Evolutionary conservation across 2,113 vertebrate species (phyloP).

Genomic region (Typhlomys cinereus): DNA sequence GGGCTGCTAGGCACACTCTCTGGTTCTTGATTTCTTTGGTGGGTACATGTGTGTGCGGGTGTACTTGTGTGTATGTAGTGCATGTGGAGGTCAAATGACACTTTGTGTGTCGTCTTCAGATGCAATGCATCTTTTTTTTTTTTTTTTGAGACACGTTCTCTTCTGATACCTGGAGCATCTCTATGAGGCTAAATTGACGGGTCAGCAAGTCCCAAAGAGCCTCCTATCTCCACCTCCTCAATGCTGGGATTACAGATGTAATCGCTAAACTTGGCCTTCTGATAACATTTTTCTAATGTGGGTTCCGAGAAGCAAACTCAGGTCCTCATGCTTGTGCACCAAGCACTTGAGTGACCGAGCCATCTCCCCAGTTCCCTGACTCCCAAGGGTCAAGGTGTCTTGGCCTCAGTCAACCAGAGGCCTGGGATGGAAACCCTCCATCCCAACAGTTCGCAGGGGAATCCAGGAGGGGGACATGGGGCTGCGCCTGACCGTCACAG

Average conservation of each 20-base stretch:
- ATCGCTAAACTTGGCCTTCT: not conserved
- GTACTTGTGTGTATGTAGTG: too few relatives aligned
- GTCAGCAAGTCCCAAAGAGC: not conserved
- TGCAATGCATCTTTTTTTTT: not conserved
- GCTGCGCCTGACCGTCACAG: not conserved
- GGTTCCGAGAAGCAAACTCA: not conserved
- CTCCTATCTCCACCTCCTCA: not conserved
- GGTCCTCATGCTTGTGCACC: not conserved
- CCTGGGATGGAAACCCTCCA: not conserved
- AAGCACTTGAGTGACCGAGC: not conserved
- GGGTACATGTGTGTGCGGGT: too few relatives aligned
- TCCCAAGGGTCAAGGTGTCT: conserved; percentile 84
- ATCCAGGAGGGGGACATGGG: too few relatives aligned
- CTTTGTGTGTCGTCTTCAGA: not conserved
- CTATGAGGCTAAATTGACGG: not conserved
- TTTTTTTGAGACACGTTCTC: not conserved
- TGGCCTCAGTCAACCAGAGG: not conserved
- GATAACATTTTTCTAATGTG: too few relatives aligned
- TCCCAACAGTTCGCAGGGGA: not conserved
- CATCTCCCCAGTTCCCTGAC: accelerated
- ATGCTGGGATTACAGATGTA: not conserved
- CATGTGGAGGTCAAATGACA: too few relatives aligned
- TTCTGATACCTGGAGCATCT: too few relatives aligned
- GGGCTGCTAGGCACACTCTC: not conserved
- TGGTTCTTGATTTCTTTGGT: too few relatives aligned